Base-by-base conservation (phyloP, 2,888 invertebrate genomes). In the Anaspis maculata region DNA sequence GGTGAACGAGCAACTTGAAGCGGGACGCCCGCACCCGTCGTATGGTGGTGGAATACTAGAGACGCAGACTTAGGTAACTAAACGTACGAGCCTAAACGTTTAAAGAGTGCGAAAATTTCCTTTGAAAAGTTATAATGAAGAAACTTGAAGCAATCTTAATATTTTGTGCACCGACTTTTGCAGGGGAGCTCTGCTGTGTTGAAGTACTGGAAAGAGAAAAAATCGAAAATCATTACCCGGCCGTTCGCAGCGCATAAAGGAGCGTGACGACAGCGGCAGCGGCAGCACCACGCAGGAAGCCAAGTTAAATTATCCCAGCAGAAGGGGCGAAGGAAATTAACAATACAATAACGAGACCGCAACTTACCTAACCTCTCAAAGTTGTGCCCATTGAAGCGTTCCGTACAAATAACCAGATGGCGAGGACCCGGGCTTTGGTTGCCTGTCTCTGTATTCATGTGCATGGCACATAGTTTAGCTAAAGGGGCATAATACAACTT, bases 391-490 rank as follows among this genome's bases (percentile, higher is more conserved):
- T 48, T 48, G 35, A 42, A 38, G 42, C 37, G 35, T 44, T 42
- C 38, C 40, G 45, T 44, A 46, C 41, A 49, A 50, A 49, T 47
- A 49, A 50, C 46, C 44, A 47, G 45, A 47, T 42, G 46, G 42
- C 38, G 35, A 41, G 28, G 41, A 44, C 40, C 36, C 27, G 34
- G 40, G 42, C 37, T 35, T 39, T 27, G 15, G 25, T 23, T 34
- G 29, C 15, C 30, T 15, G 31, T n/a, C n/a, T n/a, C 31, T 28
- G 31, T 37, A 41, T 41, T 41, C 37, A 37, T 37, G 34, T 38
- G 35, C 34, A 41, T 37, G 37, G 37, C 34, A 42, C 35, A 42
- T 42, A 42, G 42, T 42, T 42, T 34, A 34, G 34, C 25, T 31
- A 23, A 39, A 33, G 33, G 31, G 35, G 36, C 16, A 29, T 12